phyloP scores from a whole-genome alignment of 2,888 invertebrate genomes.

The Nomada fabriciana region DNA sequence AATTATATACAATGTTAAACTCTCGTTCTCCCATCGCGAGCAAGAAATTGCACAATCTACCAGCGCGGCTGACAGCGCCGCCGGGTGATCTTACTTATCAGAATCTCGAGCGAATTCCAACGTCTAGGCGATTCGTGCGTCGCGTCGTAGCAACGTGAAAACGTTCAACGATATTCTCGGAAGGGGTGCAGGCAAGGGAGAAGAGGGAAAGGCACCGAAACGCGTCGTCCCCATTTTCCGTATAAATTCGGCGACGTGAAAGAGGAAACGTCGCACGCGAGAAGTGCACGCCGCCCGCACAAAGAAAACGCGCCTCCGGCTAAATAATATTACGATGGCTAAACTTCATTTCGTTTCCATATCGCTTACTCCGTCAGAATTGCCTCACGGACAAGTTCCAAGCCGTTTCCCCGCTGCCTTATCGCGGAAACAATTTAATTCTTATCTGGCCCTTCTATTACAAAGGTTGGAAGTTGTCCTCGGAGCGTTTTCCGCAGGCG shows the following conservation, averaged over 20 bases:
- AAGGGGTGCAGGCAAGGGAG: neutral
- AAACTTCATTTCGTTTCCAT: constrained; percentile 52
- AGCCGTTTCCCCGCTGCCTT: constrained; percentile 42
- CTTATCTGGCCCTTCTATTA: constrained; percentile 61
- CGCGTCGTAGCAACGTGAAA: constrained; percentile 24
- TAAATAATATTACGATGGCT: constrained; percentile 41
- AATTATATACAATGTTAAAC: no score
- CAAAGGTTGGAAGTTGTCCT: constrained; percentile 45
- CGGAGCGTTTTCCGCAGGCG: neutral
- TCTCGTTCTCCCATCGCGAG: no score
- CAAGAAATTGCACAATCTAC: constrained; percentile 13
- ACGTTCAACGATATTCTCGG: constrained; percentile 31
- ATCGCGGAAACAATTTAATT: constrained; percentile 63
- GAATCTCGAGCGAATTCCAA: constrained; percentile 21
- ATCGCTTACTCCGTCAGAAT: constrained; percentile 47
- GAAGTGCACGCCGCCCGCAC: constrained; percentile 7
- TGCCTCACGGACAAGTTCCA: constrained; percentile 42
- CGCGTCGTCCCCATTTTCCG: constrained; percentile 23
- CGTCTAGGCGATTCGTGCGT: constrained; percentile 8
- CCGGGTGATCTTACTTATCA: constrained; percentile 24
- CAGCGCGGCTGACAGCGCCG: constrained; percentile 2
- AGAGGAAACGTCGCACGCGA: constrained; percentile 24
- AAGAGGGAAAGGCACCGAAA: neutral
- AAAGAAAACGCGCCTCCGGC: constrained; percentile 36
- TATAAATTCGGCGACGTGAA: constrained; percentile 36